Base-by-base conservation (phyloP, 2,888 invertebrate genomes). In the Eilema sororculum region DNA sequence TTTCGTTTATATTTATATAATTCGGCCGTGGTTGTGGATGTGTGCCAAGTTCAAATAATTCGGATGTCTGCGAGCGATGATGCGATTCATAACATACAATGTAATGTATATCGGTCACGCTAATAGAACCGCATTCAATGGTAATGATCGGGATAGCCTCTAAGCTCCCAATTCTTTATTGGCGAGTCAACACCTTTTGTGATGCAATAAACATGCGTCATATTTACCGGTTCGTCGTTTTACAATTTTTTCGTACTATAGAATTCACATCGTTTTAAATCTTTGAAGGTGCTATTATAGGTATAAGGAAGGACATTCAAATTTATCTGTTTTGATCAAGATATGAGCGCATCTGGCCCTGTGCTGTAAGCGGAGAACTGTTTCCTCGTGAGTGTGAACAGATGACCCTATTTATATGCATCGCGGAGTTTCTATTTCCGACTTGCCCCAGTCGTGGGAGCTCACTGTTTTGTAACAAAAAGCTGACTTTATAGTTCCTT, bases 361-460 rank as follows among this genome's bases (percentile, higher is more conserved):
- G 22, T 33, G 16, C 10, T 37, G 57, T 57, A 37, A 37, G 16
- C 20, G 57, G 33, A 57, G 28, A n/a, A 13, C 25, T 56, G 66
- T 65, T 75, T 79, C 75, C 72, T 79, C 68, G 46, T 30, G 16
- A 13, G 33, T 13, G 16, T 24, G 33, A 25, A 10, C 6, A 52
- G 59, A 74, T 71, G 59, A 57, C 56, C 68, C 67, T 68, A 81
- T 80, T 81, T 69, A 72, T 75, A 83, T 80, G 73, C 83, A 71
- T 33, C 70, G 62, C 78, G 66, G 71, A 76, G 64, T 75, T 74
- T 76, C 74, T 74, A 75, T 74, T 83, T 82, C 81, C 81, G 81
- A 72, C 66, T 74, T 22, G 61, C 25, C 37, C n/a, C 71, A 12
- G 61, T 41, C 80, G 83, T 80, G 83, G 75, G 79, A 79, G 61